These are phyloP conservation scores for Anthopleura xanthogrammica DNA, from an alignment of 92 coral and sea anemone species.

Conservation along the genomic window DNA sequence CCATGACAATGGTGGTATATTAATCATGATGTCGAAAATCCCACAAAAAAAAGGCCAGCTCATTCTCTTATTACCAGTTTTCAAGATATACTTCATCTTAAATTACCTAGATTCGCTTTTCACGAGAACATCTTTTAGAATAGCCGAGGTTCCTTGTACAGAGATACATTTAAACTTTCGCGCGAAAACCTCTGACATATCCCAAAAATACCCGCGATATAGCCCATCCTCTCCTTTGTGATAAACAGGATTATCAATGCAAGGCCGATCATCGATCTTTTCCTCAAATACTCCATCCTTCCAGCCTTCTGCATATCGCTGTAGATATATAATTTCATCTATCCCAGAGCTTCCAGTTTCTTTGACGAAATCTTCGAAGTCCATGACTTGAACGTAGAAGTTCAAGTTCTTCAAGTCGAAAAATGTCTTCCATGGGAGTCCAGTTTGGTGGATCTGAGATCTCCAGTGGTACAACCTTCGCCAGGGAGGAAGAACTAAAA, in stretches of 20 bases:
- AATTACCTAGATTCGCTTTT: slow-evolving; percentile 77
- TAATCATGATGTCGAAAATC: not conserved
- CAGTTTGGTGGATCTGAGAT: slow-evolving; percentile 78
- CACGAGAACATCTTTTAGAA: slow-evolving; percentile 61
- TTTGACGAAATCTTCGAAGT: slow-evolving; percentile 88
- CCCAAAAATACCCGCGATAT: slow-evolving; percentile 95
- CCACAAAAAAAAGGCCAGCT: not conserved
- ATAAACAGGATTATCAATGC: slow-evolving; percentile 77
- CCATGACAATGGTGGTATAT: not conserved
- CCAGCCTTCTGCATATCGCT: slow-evolving; percentile 96
- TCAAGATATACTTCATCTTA: not conserved
- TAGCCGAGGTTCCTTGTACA: slow-evolving; percentile 87
- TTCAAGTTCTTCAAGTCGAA: slow-evolving; percentile 91
- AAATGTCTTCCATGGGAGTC: slow-evolving; percentile 92
- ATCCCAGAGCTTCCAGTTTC: slow-evolving; percentile 80
- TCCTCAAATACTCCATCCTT: slow-evolving; percentile 96
- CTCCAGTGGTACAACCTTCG: slow-evolving; percentile 94
- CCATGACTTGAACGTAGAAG: slow-evolving; percentile 88
- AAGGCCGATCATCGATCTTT: slow-evolving; percentile 89
- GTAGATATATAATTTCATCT: slow-evolving; percentile 88
- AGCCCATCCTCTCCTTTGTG: slow-evolving; percentile 62
- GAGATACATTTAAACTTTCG: slow-evolving; percentile 89
- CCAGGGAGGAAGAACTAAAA: slow-evolving; percentile 98
- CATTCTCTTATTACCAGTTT: not conserved
- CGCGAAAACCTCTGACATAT: slow-evolving; percentile 72